Base-by-base conservation (phyloP, 2,113 vertebrate genomes). In the Macrotis lagotis region DNA sequence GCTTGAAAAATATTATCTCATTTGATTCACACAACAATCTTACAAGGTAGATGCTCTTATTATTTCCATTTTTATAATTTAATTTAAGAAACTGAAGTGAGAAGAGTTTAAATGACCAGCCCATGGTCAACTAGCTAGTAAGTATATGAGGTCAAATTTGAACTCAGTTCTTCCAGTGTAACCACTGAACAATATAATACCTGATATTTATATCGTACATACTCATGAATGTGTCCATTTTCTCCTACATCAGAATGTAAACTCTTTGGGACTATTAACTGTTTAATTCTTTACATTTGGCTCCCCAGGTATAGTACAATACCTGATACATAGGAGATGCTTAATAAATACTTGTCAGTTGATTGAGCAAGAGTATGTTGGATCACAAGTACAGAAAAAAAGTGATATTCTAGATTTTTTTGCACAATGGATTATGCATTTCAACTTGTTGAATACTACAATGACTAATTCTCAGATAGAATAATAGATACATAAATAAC, bases 191-290 rank as follows among this genome's bases (percentile, higher is more conserved):
- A 90, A 10, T 93, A 48, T n/a, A 51, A 91, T 25, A 90, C 28
- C 37, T 7, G 0, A 16, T 26, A 94, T 28, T 37, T 66, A 66
- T 37, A 37, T 3, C 37, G 12, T n/a, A 11, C 22, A 0, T 89
- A 53, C 6, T n/a, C 91, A 31, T 31, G n/a, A 51, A 52, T 50
- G 50, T 51, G 25, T 10, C 83, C 1, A 53, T 59, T 91, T 83
- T n/a, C 25, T 94, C 89, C 91, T 14, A 25, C 25, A 95, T 47
- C 47, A 94, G 49, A 91, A 93, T 50, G 50, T 44, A 90, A 90
- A 28, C 28, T 55, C 90, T 51, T 74, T 11, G 7, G 95, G 89
- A 50, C 50, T 74, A 90, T 52, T 94, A 91, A 88, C 8, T 48
- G 48, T 24, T 19, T 48, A 31, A 90, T 51, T 90, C 25, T 59